phyloP scores from a whole-genome alignment of 2,113 vertebrate genomes.

The Herpetotheres cachinnans region DNA sequence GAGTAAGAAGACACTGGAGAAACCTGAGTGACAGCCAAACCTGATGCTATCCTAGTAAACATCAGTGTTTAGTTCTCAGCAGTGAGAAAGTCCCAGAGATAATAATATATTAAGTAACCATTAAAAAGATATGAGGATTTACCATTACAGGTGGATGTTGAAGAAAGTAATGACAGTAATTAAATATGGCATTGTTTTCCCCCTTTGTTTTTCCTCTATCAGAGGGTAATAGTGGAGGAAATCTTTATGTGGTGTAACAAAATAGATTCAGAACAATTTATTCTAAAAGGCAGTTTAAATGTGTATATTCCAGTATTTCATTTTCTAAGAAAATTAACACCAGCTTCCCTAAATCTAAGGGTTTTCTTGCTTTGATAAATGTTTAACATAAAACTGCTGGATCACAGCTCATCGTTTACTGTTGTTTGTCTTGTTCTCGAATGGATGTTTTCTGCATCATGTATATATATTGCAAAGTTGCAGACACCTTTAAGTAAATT shows the following conservation, averaged over 20 bases:
- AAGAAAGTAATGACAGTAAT: conserved; percentile 53
- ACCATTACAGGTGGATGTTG: conserved; percentile 37
- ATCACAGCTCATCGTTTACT: background rate
- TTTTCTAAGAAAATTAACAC: background rate
- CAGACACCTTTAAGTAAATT: background rate
- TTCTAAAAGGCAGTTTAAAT: background rate
- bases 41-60: conserved; percentile 51
- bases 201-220: background rate
- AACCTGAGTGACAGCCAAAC: conserved; percentile 54
- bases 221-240: background rate
- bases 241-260: background rate
- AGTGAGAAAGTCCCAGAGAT: conserved; percentile 30
- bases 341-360: background rate
- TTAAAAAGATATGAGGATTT: conserved; percentile 61
- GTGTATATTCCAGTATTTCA: background rate
- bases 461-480: background rate
- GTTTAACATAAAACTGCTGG: background rate
- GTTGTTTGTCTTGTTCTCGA: background rate
- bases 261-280: background rate
- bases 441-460: background rate
- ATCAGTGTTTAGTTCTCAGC: conserved; percentile 56
- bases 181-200: background rate
- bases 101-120: conserved; percentile 41
- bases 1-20: conserved; percentile 57
- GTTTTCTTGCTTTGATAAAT: background rate